Base-by-base conservation (phyloP, 2,113 vertebrate genomes). In the Zootoca vivipara region DNA sequence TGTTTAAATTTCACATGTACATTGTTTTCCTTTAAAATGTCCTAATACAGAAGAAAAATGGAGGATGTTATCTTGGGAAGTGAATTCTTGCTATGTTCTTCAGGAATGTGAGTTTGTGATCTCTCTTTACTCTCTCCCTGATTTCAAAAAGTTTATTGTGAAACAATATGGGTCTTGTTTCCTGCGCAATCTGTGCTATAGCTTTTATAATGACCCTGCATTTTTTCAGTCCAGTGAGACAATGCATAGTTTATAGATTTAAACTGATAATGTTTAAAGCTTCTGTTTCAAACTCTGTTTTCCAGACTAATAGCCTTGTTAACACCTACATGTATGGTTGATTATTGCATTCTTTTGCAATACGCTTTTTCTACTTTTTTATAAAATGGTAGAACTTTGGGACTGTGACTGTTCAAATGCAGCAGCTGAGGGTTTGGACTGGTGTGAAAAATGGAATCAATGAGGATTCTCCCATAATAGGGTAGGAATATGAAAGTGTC, bases 151-250 rank as follows among this genome's bases (percentile, higher is more conserved):
- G 28, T 5, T 56, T 78, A 85, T 13, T 38, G 4, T 16, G 67
- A 87, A 77, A 92, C 90, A 94, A 90, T 90, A 87, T 84, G 7
- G 7, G 78, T 62, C 73, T 91, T 95, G 89, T 94, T 94, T 95
- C 28, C 56, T 79, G 85, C 64, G 15, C 78, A 85, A 1, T 67
- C 74, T 92, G 69, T 56, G 69, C 33, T 83, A 46, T 84, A 87
- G 69, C 70, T 84, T 73, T 40, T 83, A 78, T 35, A 72, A 24
- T 87, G 70, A 90, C 89, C 40, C 86, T 90, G 38, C 18, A 7
- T 78, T 91, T 92, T 72, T 67, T 87, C 67, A 33, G 8, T 7
- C 69, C 85, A 67, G 74, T 90, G 86, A 77, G 77, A 62, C 15
- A 81, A 28, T 78, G 75, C 70, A 89, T 65, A 90, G 80, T 73